Conservation (phyloP, 2,113 vertebrate genomes). For the Sprattus sprattus region DNA sequence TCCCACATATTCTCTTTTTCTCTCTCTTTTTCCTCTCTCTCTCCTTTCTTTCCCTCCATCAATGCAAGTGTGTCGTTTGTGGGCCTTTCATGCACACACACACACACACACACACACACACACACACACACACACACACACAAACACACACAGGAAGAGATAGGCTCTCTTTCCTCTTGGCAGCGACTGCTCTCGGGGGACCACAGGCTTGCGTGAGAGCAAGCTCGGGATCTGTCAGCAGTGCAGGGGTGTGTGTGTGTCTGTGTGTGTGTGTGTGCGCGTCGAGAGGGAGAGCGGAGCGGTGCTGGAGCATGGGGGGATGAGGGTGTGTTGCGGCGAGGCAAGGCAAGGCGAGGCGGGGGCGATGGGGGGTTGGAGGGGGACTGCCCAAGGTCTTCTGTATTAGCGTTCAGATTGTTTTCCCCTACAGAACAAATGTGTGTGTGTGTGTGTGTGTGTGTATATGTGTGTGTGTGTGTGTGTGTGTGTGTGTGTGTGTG, state of each 20-base stretch:
- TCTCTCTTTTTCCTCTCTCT: neutral
- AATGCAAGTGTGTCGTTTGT: neutral
- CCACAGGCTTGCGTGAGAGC: constrained; percentile 56
- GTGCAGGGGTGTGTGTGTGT: constrained; percentile 6
- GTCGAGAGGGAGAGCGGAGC: neutral
- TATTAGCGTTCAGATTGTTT: constrained; percentile 18
- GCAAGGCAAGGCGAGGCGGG: neutral
- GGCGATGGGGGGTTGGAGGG: constrained; percentile 2
- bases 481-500: neutral
- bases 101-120: no score
- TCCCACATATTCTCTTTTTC: neutral
- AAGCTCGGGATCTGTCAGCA: constrained; percentile 52
- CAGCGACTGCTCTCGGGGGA: constrained; percentile 48
- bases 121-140: no score
- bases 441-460: neutral
- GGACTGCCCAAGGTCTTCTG: constrained; percentile 52
- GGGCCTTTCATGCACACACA: no score
- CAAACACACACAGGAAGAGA: constrained; percentile 50
- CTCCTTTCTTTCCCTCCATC: neutral
- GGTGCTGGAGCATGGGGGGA: neutral
- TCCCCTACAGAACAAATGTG: neutral
- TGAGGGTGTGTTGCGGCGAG: neutral
- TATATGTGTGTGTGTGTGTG: neutral
- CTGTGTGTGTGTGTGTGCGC: neutral
- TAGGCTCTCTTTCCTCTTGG: constrained; percentile 54